Evolutionary conservation across 1,140 invertebrate genomes (phyloP), one percentile per base, ranked within the genome.

Genomic region (Magallana gigas): DNA sequence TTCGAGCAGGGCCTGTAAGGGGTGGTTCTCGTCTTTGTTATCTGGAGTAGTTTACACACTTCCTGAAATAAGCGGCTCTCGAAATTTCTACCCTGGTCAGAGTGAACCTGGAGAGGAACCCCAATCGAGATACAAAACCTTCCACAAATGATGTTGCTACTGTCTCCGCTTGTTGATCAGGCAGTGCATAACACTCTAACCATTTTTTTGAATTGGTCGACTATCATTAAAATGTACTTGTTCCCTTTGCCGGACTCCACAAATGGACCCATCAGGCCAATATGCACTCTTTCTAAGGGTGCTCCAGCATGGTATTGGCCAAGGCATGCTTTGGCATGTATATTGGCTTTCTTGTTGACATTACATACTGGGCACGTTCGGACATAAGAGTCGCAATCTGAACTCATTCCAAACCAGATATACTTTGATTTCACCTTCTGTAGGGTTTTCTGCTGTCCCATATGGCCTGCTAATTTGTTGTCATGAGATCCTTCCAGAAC

Each of bases 151-250:
- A 18, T 48, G 29, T 57, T 0, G 89, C 87, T 59, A 86, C 71
- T 1, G 29, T 23, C 60, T 90, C 83, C 0, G 89, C 89, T 8
- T 14, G 62, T 76, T 88, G 89, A 57, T 71, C 14, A 57, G 87
- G 84, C 57, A 86, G 12, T n/a, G 87, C n/a, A 59, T 29, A 58
- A 14, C 80, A 82, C n/a, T 88, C 87, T 4, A 90, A 7, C 89
- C 89, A 88, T n/a, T 86, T 90, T 90, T 1, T 82, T 82, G 57
- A 86, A 88, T 36, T 90, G 87, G 58, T 90, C 85, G 16, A 90
- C n/a, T 6, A 89, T 83, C 56, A 82, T n/a, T 14, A 89, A 48
- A 12, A 89, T 83, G 18, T 87, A 89, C 11, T 64, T 62, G 14
- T 85, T 88, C 68, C 83, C 83, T 57, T 58, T n/a, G 56, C 23